phyloP scores from a whole-genome alignment of 2,113 vertebrate genomes.

The Limanda limanda region DNA sequence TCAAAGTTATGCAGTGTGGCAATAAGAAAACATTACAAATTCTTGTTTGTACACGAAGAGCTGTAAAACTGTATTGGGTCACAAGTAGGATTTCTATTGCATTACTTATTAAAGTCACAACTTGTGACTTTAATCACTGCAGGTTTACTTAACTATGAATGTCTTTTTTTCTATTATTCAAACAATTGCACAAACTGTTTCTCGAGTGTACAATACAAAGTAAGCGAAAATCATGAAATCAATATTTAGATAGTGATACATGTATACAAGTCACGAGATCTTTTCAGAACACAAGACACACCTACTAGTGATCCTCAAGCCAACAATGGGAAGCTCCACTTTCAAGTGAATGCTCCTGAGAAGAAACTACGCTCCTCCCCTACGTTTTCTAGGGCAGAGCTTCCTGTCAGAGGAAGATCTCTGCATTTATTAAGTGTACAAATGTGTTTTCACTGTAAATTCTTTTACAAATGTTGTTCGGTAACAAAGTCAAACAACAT shows the following conservation, averaged over 20 bases:
- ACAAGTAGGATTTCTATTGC: background rate
- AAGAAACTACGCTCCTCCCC: conserved; percentile 36
- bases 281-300: conserved; percentile 14
- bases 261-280: background rate
- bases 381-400: conserved; percentile 43
- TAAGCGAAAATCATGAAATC: background rate
- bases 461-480: background rate
- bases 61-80: too few relatives aligned
- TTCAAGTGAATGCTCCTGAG: conserved; percentile 34
- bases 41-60: too few relatives aligned
- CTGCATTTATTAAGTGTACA: conserved; percentile 1
- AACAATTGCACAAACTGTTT: background rate
- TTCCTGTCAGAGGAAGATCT: conserved; percentile 10
- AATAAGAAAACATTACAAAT: too few relatives aligned
- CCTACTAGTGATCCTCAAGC: conserved; percentile 24
- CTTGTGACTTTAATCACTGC: background rate
- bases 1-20: too few relatives aligned
- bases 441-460: background rate
- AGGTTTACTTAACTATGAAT: background rate
- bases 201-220: background rate
- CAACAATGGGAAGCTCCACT: conserved; percentile 36
- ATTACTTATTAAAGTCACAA: background rate
- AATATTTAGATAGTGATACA: conserved; percentile 1
- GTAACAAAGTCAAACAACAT: background rate
- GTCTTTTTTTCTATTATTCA: background rate